Base-by-base conservation (phyloP, 2,797 vertebrate species). In the Cossypha polioptera region DNA sequence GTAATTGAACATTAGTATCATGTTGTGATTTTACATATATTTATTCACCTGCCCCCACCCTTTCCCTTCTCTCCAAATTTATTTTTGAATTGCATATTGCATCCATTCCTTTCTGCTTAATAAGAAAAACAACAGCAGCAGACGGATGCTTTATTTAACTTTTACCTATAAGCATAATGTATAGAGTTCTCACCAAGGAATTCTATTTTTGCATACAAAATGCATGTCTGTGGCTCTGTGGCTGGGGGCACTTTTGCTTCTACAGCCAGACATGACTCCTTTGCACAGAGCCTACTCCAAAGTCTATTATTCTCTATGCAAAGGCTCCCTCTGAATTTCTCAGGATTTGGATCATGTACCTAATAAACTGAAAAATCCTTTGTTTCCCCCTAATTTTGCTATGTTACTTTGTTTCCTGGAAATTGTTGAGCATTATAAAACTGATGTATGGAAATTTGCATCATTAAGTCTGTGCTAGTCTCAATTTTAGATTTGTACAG, bases 1-100 rank as follows among this genome's bases (percentile, higher is more conserved):
- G 91, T 96, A 85, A 93, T 93, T 95, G 96, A 95, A 95, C 92
- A 68, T 97, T 95, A 95, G 94, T 88, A 96, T 96, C 93, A 63
- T 91, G 62, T 59, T 86, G 77, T 90, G 95, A 83, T 95, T 92
- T 96, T 91, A 92, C 81, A 91, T 94, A 79, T 77, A 92, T 94
- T 94, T 96, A 91, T 90, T 85, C 81, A 91, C 65, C 77, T 88
- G 55, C 63, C 7, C 40, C 55, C 75, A 63, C 25, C 6, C 35
- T 78, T 67, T 82, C 48, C 9, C 35, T 55, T 74, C 80, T 62
- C 51, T 92, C 85, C 63, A 80, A 90, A 95, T 86, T 93, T 87
- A 43, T 65, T 88, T 96, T 91, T 88, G 69, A 94, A 74, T 90
- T 67, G 71, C 78, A 86, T 96, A 85, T 84, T 91, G 89, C 89